Conservation (phyloP, 1,140 invertebrate species). For the Drosophila guanche region DNA sequence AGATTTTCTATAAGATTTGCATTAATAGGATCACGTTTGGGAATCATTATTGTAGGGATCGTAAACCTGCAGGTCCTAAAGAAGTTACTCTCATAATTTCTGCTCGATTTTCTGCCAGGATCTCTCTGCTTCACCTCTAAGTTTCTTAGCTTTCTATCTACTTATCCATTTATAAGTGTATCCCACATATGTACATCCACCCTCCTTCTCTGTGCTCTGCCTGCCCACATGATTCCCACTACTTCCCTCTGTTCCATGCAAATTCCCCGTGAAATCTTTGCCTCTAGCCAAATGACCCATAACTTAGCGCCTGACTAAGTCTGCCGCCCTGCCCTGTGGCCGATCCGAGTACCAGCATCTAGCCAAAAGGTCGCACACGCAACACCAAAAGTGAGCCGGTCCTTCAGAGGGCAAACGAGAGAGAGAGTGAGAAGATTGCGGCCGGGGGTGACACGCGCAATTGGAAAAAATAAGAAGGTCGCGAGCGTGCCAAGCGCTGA, state of each 20-base stretch:
- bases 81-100: no score
- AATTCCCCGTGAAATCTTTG: slow-evolving; percentile 59
- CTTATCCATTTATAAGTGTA: not conserved
- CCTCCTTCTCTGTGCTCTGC: slow-evolving; percentile 3
- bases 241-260: slow-evolving; percentile 9
- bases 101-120: no score
- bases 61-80: no score
- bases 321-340: not conserved
- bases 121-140: not conserved
- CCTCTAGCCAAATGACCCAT: slow-evolving; percentile 36
- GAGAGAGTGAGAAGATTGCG: not conserved
- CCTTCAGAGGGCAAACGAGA: slow-evolving; percentile 23
- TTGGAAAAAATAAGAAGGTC: slow-evolving; percentile 38
- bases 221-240: slow-evolving; percentile 37
- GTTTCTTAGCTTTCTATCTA: not conserved
- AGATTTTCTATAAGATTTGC: not conserved
- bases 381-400: slow-evolving; percentile 31
- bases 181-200: slow-evolving; percentile 7
- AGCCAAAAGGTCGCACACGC: slow-evolving; percentile 71
- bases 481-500: slow-evolving; percentile 42
- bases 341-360: slow-evolving; percentile 67
- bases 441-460: slow-evolving; percentile 62
- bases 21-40: not conserved
- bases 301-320: slow-evolving; percentile 40
- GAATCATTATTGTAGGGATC: no score